Conservation (phyloP, 2,888 invertebrate genomes). For the Philaethria dido region DNA sequence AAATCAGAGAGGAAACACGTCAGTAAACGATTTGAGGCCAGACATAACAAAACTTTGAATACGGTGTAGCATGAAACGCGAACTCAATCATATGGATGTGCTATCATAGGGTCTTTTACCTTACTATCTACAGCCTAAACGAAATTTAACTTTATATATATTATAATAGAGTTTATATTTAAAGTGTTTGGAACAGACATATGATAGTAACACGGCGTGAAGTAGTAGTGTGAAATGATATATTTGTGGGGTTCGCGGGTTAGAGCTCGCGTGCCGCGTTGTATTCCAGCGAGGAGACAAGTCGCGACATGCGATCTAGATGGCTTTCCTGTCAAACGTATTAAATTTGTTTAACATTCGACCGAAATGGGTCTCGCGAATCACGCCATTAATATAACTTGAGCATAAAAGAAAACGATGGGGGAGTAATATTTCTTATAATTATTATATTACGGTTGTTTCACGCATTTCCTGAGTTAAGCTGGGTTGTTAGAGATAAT, state of each 20-base stretch:
- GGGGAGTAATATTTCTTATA: neutral
- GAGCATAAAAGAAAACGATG: neutral
- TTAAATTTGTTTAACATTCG: constrained; percentile 42
- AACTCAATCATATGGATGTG: constrained; percentile 66
- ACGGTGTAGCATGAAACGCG: constrained; percentile 56
- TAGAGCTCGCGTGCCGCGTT: constrained; percentile 63
- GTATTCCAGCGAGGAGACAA: constrained; percentile 62
- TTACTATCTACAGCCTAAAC: constrained; percentile 26
- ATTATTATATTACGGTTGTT: neutral
- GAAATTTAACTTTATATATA: constrained; percentile 44
- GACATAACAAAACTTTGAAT: constrained; percentile 67
- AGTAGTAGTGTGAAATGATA: constrained; percentile 78
- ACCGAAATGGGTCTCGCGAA: constrained; percentile 31
- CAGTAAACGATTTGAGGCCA: constrained; percentile 56
- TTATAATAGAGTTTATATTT: constrained; percentile 55
- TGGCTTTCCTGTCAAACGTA: constrained; percentile 51
- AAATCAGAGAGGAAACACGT: constrained; percentile 62
- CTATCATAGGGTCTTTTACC: constrained; percentile 26
- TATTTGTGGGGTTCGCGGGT: constrained; percentile 61
- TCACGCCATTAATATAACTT: constrained; percentile 28
- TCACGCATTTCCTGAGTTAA: neutral
- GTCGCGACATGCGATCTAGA: constrained; percentile 62
- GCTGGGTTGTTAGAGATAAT: too few relatives aligned
- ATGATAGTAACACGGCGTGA: constrained; percentile 65
- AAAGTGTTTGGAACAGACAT: constrained; percentile 44